A percentile compares a stretch with the other conserved stretches of the same genome.
Conservation (phyloP, 2,797 vertebrate species). For the Gephyroberyx darwinii region DNA sequence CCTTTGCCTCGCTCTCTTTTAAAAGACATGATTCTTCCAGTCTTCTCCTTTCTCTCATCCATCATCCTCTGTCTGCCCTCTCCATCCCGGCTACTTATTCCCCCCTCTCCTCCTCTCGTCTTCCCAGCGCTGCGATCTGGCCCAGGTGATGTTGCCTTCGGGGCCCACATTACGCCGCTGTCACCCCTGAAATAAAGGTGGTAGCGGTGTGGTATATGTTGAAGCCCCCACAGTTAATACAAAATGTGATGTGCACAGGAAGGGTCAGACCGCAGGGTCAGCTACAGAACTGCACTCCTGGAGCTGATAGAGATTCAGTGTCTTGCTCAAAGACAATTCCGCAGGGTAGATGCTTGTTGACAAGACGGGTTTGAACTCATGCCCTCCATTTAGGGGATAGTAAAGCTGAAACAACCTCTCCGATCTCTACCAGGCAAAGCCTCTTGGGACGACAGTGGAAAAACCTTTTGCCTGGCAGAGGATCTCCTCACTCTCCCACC, state of each 20-base stretch:
- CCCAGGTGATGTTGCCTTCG: conserved; percentile 61
- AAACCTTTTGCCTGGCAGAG: too few species aligned
- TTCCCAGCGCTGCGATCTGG: conserved; percentile 20
- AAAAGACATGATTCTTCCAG: conserved; percentile 31
- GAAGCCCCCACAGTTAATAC: neutral
- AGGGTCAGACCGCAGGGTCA: too few species aligned
- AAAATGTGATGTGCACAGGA: conserved; percentile 3
- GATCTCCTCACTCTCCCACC: too few species aligned
- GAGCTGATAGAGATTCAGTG: too few species aligned
- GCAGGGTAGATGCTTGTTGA: neutral
- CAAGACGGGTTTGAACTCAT: neutral
- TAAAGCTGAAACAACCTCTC: too few species aligned
- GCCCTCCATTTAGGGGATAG: too few species aligned
- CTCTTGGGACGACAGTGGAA: too few species aligned
- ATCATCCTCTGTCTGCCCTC: conserved; percentile 40
- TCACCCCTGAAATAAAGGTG: conserved; percentile 50
- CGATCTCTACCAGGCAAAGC: too few species aligned
- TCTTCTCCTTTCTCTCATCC: conserved; percentile 46
- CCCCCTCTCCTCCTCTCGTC: conserved; percentile 24
- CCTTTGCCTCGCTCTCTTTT: conserved; percentile 24
- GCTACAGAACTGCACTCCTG: too few species aligned
- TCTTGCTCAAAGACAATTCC: neutral
- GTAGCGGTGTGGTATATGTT: neutral
- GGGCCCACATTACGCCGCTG: conserved; percentile 53
- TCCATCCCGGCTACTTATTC: conserved; percentile 13